A percentile compares a stretch with the other conserved stretches of the same genome.
Evolutionary conservation across 2,797 vertebrate species (phyloP).

Genomic region (Phoxinus dragarum): DNA sequence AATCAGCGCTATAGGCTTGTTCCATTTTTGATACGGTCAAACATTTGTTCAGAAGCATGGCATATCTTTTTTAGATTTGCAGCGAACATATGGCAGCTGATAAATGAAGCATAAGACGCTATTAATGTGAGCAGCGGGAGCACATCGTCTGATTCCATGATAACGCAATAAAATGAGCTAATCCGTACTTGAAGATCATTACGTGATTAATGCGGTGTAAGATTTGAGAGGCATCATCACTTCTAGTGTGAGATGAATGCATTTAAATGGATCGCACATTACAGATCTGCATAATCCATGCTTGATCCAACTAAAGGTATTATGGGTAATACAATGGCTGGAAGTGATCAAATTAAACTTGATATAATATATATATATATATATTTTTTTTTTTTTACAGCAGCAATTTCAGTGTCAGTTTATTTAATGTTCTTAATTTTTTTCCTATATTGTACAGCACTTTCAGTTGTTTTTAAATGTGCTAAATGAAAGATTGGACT

Average conservation of each 20-base stretch:
- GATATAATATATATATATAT: neutral
- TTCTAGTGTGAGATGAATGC: constrained; percentile 32
- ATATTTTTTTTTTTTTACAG: too few relatives aligned
- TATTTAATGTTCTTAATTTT: neutral
- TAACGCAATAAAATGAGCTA: constrained; percentile 14
- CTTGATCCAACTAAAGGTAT: neutral
- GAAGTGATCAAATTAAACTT: neutral
- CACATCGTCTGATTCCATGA: constrained; percentile 66
- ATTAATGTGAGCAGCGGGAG: constrained; percentile 40
- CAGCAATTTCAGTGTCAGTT: neutral
- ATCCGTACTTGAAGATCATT: constrained; percentile 20
- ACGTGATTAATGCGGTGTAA: constrained; percentile 34
- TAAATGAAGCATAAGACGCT: constrained; percentile 42
- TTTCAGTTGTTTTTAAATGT: neutral
- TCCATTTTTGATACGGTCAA: constrained; percentile 52
- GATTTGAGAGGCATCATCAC: constrained; percentile 39
- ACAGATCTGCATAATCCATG: constrained; percentile 9
- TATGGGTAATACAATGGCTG: neutral
- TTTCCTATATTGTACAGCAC: neutral
- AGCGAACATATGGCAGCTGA: constrained; percentile 36
- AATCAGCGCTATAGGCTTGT: constrained; percentile 44
- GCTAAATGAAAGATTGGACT: neutral
- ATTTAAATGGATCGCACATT: constrained; percentile 20
- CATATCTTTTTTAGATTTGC: constrained; percentile 21
- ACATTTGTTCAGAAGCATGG: constrained; percentile 54